Evolutionary conservation across 2,797 vertebrate genomes (phyloP).

Genomic region (Xyrichtys novacula): DNA sequence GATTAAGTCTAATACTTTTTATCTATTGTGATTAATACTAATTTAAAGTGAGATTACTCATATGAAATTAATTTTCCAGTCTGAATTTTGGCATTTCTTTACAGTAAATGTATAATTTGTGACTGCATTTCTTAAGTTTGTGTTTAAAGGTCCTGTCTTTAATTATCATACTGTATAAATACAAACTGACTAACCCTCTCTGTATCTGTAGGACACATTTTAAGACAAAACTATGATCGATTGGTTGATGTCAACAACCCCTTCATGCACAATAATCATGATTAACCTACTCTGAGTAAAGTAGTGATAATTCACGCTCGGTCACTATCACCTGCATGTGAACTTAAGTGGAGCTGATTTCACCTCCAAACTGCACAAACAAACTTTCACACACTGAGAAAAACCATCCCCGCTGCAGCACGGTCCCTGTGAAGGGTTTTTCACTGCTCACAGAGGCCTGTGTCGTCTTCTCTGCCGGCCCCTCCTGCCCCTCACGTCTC

Average conservation of each 20-base stretch:
- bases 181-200: no score
- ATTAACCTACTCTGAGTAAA: conserved; percentile 1
- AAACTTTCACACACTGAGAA: conserved; percentile 37
- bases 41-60: no score
- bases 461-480: conserved; percentile 56
- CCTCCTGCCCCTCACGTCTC: conserved; percentile 57
- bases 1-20: no score
- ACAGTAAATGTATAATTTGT: no score
- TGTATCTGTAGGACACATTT: neutral
- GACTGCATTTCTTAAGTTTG: no score
- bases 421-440: conserved; percentile 49
- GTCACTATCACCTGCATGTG: conserved; percentile 30
- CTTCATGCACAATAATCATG: conserved; percentile 7
- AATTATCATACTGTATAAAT: no score
- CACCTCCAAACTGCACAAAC: conserved; percentile 11
- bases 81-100: no score
- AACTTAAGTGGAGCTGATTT: conserved; percentile 8
- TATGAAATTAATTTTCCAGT: no score
- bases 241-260: neutral
- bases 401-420: conserved; percentile 8
- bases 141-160: no score
- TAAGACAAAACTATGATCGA: neutral
- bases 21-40: no score
- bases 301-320: neutral
- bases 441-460: conserved; percentile 68